These are phyloP conservation scores for Neodon shergylaensis DNA, from an alignment of 2,113 vertebrate species.

Conservation along the genomic window DNA sequence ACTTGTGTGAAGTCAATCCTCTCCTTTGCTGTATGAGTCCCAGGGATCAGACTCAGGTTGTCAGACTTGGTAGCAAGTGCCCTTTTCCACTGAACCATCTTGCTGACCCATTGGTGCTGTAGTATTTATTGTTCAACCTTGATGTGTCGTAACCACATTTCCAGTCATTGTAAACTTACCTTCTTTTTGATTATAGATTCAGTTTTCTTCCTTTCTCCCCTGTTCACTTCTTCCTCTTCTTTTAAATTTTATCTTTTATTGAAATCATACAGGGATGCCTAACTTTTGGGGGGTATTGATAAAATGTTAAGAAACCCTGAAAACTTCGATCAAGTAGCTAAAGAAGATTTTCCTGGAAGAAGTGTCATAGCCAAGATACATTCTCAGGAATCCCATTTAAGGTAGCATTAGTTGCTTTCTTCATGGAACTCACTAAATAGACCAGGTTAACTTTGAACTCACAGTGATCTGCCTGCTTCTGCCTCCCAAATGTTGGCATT, in stretches of 20 bases:
- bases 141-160: constrained; percentile 84
- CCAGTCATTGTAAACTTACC: constrained; percentile 82
- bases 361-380: background rate
- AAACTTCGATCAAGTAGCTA: constrained; percentile 52
- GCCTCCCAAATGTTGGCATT: background rate
- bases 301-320: constrained; percentile 81
- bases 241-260: constrained; percentile 84
- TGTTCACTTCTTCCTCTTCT: constrained; percentile 74
- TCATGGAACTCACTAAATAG: background rate
- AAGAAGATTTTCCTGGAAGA: constrained; percentile 78
- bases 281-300: constrained; percentile 84
- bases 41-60: background rate
- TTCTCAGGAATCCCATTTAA: background rate
- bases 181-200: constrained; percentile 82
- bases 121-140: constrained; percentile 82
- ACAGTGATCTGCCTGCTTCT: background rate
- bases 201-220: constrained; percentile 63
- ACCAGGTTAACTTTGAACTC: background rate
- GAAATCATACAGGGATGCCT: constrained; percentile 82
- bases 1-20: background rate
- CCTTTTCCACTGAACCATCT: background rate
- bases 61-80: background rate
- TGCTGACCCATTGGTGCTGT: constrained; percentile 50
- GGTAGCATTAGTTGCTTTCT: constrained; percentile 24
- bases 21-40: background rate